Evolutionary conservation across 2,797 vertebrate genomes (phyloP), one percentile per base, ranked within the genome.

Genomic region (Podarcis lilfordi): DNA sequence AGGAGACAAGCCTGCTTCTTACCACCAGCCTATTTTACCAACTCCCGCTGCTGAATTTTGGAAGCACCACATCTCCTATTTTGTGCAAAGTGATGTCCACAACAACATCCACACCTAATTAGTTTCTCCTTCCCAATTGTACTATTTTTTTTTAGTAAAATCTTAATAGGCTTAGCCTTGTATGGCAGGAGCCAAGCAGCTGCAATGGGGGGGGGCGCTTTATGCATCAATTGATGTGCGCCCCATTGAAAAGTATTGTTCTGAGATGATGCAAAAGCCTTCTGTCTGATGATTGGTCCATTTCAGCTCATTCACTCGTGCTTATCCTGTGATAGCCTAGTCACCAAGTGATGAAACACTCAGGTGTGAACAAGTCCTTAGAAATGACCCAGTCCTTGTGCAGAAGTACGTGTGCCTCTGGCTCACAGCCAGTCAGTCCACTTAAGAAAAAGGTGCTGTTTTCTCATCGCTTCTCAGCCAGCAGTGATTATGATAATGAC

Each of bases 401-500:
- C 55, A 75, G 37, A 68, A 50, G 23, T 75, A 37, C 1, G 0
- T 25, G 17, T 50, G 27, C 40, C 72, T 76, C 19, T n/a, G 40
- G 40, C 81, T 69, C 29, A 27, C 40, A 37, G 77, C 59, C 71
- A 55, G 50, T 55, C 61, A 64, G 40, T 69, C 71, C 43, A 32
- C 17, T 82, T 68, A 40, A 89, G 71, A 27, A 59, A 55, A 81
- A 81, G 37, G 27, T 76, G 55, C 69, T 82, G 68, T 80, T 64
- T 45, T 64, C 11, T 76, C 69, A 78, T 82, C 71, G 80, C 50
- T 93, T 72, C 85, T 87, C 35, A 87, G 77, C 69, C 90, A 94
- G 66, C 88, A 94, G 45, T 76, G 82, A 86, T 86, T 81, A 91
- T 92, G 84, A 95, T 95, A 97, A 94, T 97, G 96, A 97, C 92